These are phyloP conservation scores for Ctenopoma kingsleyae DNA, from an alignment of 2,797 vertebrate genomes.

Conservation along the genomic window DNA sequence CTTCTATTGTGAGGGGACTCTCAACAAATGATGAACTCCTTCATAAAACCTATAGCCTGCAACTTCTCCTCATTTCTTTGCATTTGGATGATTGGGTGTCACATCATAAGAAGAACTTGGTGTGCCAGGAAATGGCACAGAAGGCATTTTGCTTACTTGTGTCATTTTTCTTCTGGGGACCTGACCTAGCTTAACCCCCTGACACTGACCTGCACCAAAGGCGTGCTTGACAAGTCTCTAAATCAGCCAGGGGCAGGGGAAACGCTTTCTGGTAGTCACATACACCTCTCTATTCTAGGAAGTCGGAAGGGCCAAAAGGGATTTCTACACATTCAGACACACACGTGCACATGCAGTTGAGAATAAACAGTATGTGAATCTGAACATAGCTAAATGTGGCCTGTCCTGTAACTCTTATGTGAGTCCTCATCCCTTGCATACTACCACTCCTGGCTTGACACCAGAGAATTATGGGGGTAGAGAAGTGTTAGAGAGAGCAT, in stretches of 20 bases:
- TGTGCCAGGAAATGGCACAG: constrained; percentile 31
- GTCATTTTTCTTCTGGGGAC: constrained; percentile 43
- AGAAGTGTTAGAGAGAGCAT: neutral
- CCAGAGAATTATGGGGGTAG: neutral
- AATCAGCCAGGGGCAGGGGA: constrained; percentile 52
- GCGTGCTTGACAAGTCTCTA: constrained; percentile 47
- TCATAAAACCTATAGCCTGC: constrained; percentile 48
- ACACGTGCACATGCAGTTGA: neutral
- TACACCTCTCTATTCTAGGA: constrained; percentile 45
- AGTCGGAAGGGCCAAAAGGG: constrained; percentile 9
- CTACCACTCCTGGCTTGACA: constrained; percentile 16
- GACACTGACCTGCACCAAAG: constrained; percentile 51
- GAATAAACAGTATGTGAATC: constrained; percentile 35
- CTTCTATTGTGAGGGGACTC: constrained; percentile 35
- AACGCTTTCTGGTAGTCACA: constrained; percentile 32
- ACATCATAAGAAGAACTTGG: neutral
- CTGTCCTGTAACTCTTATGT: neutral
- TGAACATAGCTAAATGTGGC: constrained; percentile 32
- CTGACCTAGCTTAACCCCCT: constrained; percentile 40
- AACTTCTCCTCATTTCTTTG: constrained; percentile 52
- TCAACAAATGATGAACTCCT: constrained; percentile 64
- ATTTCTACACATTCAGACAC: constrained; percentile 28
- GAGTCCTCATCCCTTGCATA: constrained; percentile 22
- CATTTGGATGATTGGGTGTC: constrained; percentile 57
- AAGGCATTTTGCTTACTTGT: constrained; percentile 45